These are phyloP conservation scores for Rhaphigaster nebulosa DNA, from an alignment of 2,888 invertebrate species.

Conservation along the genomic window DNA sequence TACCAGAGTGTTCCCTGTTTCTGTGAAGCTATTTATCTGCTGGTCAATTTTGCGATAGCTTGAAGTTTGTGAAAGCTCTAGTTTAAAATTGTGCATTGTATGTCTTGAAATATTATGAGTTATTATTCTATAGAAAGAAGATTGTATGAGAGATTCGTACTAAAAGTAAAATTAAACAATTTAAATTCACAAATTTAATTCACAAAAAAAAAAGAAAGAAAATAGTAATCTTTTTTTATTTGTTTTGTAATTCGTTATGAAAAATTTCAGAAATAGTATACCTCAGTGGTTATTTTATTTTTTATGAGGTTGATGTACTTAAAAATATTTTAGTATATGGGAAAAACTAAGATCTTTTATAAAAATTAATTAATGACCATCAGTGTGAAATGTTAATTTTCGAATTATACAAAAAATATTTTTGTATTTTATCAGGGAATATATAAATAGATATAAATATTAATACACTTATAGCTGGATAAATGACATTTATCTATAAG, in stretches of 20 bases:
- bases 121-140: background rate
- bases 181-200: background rate
- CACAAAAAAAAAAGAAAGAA: background rate
- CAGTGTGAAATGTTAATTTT: background rate
- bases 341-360: background rate
- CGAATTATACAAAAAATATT: background rate
- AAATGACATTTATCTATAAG: background rate
- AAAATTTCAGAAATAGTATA: background rate
- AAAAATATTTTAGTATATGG: background rate
- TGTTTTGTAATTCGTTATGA: background rate
- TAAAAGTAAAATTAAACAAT: background rate
- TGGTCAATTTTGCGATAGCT: background rate
- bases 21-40: conserved; percentile 3
- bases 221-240: background rate
- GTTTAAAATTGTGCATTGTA: background rate
- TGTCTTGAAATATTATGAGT: background rate
- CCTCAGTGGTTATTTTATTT: background rate
- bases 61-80: background rate
- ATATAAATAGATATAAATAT: background rate
- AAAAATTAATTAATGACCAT: too few relatives aligned
- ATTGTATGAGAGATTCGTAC: background rate
- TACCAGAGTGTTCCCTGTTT: background rate
- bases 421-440: background rate
- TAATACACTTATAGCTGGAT: background rate
- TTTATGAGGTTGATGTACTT: background rate